phyloP scores from a whole-genome alignment of 2,888 invertebrate genomes.

The Phymatocera aterrima region DNA sequence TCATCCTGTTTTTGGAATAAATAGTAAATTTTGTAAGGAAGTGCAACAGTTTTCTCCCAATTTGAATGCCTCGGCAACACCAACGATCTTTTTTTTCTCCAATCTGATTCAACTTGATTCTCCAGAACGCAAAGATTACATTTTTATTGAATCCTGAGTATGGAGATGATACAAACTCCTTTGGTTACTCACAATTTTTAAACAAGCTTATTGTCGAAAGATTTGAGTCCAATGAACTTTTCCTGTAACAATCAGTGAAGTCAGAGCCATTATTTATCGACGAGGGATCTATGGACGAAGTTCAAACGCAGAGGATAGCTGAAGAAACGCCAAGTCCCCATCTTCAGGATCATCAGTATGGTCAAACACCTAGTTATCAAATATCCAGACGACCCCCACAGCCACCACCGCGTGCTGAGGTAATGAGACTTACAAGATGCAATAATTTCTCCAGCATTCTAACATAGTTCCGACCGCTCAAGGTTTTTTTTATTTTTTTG shows the following conservation, averaged over 20 bases:
- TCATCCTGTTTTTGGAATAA: neutral
- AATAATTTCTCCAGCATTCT: neutral
- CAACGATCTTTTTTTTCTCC: neutral
- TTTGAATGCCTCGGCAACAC: neutral
- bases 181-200: neutral
- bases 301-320: constrained; percentile 70
- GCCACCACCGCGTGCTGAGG: constrained; percentile 71
- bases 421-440: constrained; percentile 50
- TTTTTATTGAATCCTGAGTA: neutral
- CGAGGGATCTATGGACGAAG: constrained; percentile 69
- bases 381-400: constrained; percentile 68
- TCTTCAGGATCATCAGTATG: constrained; percentile 91
- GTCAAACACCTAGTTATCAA: constrained; percentile 82
- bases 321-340: constrained; percentile 82
- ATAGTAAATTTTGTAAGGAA: neutral
- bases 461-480: neutral
- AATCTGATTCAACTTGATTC: neutral
- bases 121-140: neutral
- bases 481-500: neutral
- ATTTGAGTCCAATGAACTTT: constrained; percentile 21
- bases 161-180: neutral
- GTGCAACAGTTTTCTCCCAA: neutral
- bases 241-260: constrained; percentile 59
- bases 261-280: constrained; percentile 67
- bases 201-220: neutral